These are phyloP conservation scores for Dinothrombium tinctorium DNA, from an alignment of 1,140 invertebrate genomes.

Conservation along the genomic window DNA sequence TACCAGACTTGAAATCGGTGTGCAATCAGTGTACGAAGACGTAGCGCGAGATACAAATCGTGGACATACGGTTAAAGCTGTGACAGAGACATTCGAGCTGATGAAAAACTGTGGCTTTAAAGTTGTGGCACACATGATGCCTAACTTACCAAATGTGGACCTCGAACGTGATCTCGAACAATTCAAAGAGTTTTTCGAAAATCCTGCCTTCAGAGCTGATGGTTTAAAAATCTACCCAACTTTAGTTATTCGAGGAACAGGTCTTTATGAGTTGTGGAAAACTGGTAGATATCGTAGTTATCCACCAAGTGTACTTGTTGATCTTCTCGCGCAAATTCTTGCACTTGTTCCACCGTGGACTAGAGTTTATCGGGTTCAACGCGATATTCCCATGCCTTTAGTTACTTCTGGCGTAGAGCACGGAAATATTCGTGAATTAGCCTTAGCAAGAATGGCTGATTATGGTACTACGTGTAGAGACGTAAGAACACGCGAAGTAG, in stretches of 20 bases:
- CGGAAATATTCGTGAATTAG: slow-evolving; percentile 87
- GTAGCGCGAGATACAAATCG: slow-evolving; percentile 89
- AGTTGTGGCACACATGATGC: slow-evolving; percentile 99
- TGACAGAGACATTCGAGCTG: slow-evolving; percentile 87
- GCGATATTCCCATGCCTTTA: slow-evolving; percentile 98
- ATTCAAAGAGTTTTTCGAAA: slow-evolving; percentile 97
- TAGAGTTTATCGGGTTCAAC: slow-evolving; percentile 46
- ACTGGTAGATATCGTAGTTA: slow-evolving; percentile 89
- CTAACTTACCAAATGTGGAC: slow-evolving; percentile 93
- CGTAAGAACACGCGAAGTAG: slow-evolving; percentile 90
- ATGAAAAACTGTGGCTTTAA: slow-evolving; percentile 98
- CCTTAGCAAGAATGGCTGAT: slow-evolving; percentile 87
- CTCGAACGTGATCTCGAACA: slow-evolving; percentile 84
- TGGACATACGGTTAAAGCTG: slow-evolving; percentile 44
- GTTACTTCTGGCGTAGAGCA: slow-evolving; percentile 95
- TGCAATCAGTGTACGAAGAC: slow-evolving; percentile 95
- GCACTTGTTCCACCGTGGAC: slow-evolving; percentile 98
- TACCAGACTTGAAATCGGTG: slow-evolving; percentile 84
- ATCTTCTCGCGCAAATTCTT: slow-evolving; percentile 82
- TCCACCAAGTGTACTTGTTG: slow-evolving; percentile 71
- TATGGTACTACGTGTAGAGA: slow-evolving; percentile 80
- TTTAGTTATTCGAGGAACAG: slow-evolving; percentile 89
- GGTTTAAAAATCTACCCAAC: slow-evolving; percentile 99
- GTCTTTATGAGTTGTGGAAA: slow-evolving; percentile 96
- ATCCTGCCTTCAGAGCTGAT: slow-evolving; percentile 87